Percentiles rank a stretch among this genome's conserved stretches.
phyloP scores from a whole-genome alignment of 2,113 vertebrate species.

The Candoia aspera region DNA sequence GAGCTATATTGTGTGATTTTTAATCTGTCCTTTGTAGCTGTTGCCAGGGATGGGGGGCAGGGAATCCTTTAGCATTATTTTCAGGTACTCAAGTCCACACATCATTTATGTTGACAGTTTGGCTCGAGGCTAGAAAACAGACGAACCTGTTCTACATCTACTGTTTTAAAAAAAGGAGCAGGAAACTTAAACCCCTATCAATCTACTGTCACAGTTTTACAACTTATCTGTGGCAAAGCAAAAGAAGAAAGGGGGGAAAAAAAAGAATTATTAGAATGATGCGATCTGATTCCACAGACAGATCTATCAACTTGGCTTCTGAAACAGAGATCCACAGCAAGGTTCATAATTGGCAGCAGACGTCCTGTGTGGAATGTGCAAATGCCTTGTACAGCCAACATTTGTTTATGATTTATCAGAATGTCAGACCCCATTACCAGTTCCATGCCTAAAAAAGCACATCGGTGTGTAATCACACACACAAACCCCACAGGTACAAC shows the following conservation, averaged over 20 bases:
- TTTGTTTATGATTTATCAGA: conserved; percentile 27
- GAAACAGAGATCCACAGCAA: conserved; percentile 32
- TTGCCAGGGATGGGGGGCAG: conserved; percentile 24
- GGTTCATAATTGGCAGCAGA: not conserved
- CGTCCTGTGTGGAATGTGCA: conserved; percentile 11
- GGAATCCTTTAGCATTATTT: conserved; percentile 44
- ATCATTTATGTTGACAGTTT: conserved; percentile 59
- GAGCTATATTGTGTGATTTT: conserved; percentile 30
- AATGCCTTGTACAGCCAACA: not conserved
- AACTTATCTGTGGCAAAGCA: conserved; percentile 51
- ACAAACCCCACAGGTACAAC: not conserved
- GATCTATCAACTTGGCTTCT: conserved; percentile 3
- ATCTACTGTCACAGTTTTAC: conserved; percentile 48
- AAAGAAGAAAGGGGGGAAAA: not conserved
- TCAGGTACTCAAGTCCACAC: conserved; percentile 54
- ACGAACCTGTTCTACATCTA: conserved; percentile 62
- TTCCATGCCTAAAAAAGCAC: conserved; percentile 4
- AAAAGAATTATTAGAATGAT: conserved; percentile 57
- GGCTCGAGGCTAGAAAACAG: conserved; percentile 63
- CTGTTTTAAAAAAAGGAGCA: conserved; percentile 49
- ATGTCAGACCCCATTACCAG: not conserved
- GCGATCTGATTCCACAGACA: conserved; percentile 48
- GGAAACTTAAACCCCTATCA: conserved; percentile 54
- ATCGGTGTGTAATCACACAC: not conserved
- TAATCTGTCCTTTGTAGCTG: conserved; percentile 33